Evolutionary conservation across 2,797 vertebrate genomes (phyloP).

Genomic region (Rhinogobio ventralis): DNA sequence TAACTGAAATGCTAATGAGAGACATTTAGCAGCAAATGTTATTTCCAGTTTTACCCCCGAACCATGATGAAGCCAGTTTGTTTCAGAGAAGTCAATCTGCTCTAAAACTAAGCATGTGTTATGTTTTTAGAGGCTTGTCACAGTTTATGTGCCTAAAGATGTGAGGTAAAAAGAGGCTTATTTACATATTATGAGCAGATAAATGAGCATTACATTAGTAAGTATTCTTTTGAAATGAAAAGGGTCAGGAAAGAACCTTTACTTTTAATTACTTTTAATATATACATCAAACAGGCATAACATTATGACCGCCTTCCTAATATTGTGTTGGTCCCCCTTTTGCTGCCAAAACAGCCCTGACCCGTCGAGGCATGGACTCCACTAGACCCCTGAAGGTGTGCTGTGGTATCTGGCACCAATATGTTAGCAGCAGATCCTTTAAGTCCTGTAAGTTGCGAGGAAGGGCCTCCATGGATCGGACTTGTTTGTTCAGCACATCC

Average conservation of each 20-base stretch:
- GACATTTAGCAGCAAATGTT: constrained; percentile 14
- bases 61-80: neutral
- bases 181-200: neutral
- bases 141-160: neutral
- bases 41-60: neutral
- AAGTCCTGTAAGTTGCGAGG: too few relatives aligned
- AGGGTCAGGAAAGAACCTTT: neutral
- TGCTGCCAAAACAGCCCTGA: too few relatives aligned
- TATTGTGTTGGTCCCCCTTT: too few relatives aligned
- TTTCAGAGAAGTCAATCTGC: neutral
- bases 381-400: too few relatives aligned
- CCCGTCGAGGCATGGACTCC: too few relatives aligned
- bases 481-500: too few relatives aligned
- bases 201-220: neutral
- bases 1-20: constrained; percentile 26
- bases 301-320: too few relatives aligned
- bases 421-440: too few relatives aligned
- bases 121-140: neutral
- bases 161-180: neutral
- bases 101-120: neutral
- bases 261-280: too few relatives aligned
- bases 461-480: too few relatives aligned
- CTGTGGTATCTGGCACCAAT: too few relatives aligned
- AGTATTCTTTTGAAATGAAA: neutral
- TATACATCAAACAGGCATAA: too few relatives aligned